Evolutionary conservation across 2,113 vertebrate genomes (phyloP), one percentile per base, ranked within the genome.

Genomic region (Ammodramus savannarum): DNA sequence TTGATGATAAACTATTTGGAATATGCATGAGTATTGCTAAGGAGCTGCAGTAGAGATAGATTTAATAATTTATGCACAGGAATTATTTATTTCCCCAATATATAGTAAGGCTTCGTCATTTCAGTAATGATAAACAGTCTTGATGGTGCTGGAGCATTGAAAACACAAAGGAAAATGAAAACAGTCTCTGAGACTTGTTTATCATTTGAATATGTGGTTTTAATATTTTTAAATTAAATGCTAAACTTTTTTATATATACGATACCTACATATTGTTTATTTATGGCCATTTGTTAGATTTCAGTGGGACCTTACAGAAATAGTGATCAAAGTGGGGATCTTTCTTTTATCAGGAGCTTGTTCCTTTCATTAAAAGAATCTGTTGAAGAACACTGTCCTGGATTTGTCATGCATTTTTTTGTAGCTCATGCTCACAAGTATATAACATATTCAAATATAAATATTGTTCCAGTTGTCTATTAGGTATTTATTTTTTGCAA

Each of bases 11-110:
- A 54, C 16, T n/a, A 4, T 57, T 94, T 93, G 77, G 88, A 87
- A 94, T 96, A 95, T 92, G 55, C 29, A 85, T 94, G 68, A 93
- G 29, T 81, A 73, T 91, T 91, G 36, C 83, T 22, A 29, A 92
- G 57, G 62, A 89, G 73, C n/a, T 92, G 44, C 65, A 90, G 83
- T 69, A 93, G 94, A 93, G 78, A 92, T 67, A 87, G 75, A 89
- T 92, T 97, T 90, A 97, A 97, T 97, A 95, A 97, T 98, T 97
- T 93, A 97, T 95, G 96, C 75, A 95, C 8, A 38, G 93, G 63
- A 82, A 89, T 94, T 93, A 91, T 97, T 97, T 97, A 97, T 95
- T 95, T 96, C 71, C 71, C 80, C 89, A 96, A 97, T 97, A 96
- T 93, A 57, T 92, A 83, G 41, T 73, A 92, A 94, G 85, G 73